phyloP scores from a whole-genome alignment of 1,140 invertebrate genomes.

The Penaeus chinensis region DNA sequence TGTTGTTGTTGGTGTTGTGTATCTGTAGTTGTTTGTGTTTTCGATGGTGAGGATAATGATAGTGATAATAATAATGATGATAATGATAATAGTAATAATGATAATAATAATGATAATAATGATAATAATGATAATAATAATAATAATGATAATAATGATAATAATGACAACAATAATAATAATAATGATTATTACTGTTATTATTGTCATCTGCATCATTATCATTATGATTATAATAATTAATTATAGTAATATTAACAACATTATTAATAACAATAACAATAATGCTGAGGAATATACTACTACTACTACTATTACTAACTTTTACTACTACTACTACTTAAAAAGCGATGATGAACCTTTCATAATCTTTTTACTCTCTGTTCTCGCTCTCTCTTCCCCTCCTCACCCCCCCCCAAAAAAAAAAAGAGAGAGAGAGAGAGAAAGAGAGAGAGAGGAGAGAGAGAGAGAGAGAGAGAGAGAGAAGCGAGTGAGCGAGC shows the following conservation, averaged over 20 bases:
- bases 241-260: constrained; percentile 32
- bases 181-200: neutral
- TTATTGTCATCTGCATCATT: neutral
- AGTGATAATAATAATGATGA: too few relatives aligned
- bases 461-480: too few relatives aligned
- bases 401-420: neutral
- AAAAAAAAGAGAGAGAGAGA: too few relatives aligned
- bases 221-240: constrained; percentile 35
- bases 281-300: constrained; percentile 12
- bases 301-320: neutral
- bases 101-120: too few relatives aligned
- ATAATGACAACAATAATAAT: neutral
- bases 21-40: neutral
- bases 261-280: neutral
- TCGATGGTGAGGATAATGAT: too few relatives aligned
- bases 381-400: neutral
- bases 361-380: neutral
- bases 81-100: too few relatives aligned
- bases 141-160: neutral
- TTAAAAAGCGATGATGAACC: neutral
- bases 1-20: constrained; percentile 2
- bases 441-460: too few relatives aligned
- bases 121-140: too few relatives aligned
- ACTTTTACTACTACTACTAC: neutral
- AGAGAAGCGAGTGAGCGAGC: too few relatives aligned